Percentiles rank a stretch among this genome's conserved stretches.
These are phyloP conservation scores for Drosophila serrata DNA, from an alignment of 1,140 invertebrate genomes.

Conservation along the genomic window DNA sequence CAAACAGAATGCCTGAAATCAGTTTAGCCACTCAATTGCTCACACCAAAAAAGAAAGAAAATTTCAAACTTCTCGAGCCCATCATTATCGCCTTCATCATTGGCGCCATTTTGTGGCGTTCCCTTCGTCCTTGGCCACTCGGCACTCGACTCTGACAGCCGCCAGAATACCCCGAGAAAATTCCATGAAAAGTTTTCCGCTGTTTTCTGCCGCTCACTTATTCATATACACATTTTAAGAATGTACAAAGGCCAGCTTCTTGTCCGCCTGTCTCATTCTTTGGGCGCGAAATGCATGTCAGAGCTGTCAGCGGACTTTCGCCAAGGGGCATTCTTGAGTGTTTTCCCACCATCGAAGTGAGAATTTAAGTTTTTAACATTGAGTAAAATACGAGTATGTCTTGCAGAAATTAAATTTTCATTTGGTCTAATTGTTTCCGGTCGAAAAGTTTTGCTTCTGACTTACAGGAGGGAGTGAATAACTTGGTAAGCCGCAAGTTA, in stretches of 20 bases:
- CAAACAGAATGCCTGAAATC: constrained; percentile 43
- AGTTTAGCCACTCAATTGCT: constrained; percentile 50
- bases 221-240: constrained; percentile 55
- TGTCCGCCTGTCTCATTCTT: constrained; percentile 42
- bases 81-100: constrained; percentile 43
- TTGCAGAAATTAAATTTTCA: constrained; percentile 39
- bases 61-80: constrained; percentile 28
- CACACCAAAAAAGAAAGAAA: constrained; percentile 21
- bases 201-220: constrained; percentile 14
- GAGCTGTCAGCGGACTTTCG: constrained; percentile 30
- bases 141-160: constrained; percentile 33
- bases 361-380: constrained; percentile 33
- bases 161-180: constrained; percentile 28
- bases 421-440: constrained; percentile 30
- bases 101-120: constrained; percentile 57
- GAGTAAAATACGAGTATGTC: constrained; percentile 26
- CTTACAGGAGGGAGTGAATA: not conserved
- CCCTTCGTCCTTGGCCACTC: constrained; percentile 15
- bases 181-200: constrained; percentile 43
- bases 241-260: constrained; percentile 42
- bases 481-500: not conserved
- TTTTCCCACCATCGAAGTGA: constrained; percentile 3
- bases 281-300: constrained; percentile 43
- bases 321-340: constrained; percentile 10
- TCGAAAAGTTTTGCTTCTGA: not conserved